phyloP scores from a whole-genome alignment of 2,888 invertebrate species.

The Seira musarum region DNA sequence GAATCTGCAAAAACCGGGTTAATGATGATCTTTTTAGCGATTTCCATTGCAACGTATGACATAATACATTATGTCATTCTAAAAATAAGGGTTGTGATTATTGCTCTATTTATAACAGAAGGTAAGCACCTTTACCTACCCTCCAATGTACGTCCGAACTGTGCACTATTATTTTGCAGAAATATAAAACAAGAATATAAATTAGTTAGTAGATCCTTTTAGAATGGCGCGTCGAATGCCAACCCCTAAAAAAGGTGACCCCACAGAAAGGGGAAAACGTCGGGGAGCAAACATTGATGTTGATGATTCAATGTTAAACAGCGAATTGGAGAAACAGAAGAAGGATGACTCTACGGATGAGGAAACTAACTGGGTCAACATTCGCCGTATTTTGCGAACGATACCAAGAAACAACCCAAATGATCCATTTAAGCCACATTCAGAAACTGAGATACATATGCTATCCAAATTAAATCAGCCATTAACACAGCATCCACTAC shows the following conservation, averaged over 20 bases:
- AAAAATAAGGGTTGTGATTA: too few species aligned
- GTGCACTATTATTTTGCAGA: too few species aligned
- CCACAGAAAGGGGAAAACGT: slow-evolving; percentile 23
- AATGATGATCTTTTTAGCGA: too few species aligned
- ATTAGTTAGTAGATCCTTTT: too few species aligned
- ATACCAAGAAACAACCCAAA: slow-evolving; percentile 56
- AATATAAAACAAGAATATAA: too few species aligned
- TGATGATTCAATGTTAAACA: slow-evolving; percentile 1
- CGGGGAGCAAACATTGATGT: slow-evolving; percentile 30
- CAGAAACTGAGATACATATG: slow-evolving; percentile 27
- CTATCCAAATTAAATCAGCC: slow-evolving; percentile 5
- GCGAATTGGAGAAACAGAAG: slow-evolving; percentile 13
- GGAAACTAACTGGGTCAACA: slow-evolving; percentile 48
- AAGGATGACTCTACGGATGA: slow-evolving; percentile 43
- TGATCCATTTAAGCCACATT: slow-evolving; percentile 56
- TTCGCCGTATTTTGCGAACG: slow-evolving; percentile 36
- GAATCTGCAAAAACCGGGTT: too few species aligned
- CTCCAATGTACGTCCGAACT: too few species aligned
- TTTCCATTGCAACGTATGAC: too few species aligned
- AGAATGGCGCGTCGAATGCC: slow-evolving; percentile 25
- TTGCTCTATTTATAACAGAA: too few species aligned
- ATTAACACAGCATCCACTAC: slow-evolving; percentile 2
- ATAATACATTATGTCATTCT: too few species aligned
- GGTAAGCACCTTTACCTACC: too few species aligned
- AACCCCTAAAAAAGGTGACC: slow-evolving; percentile 19